These are phyloP conservation scores for Drosophila kepulauana DNA, from an alignment of 1,140 invertebrate genomes.

Conservation along the genomic window DNA sequence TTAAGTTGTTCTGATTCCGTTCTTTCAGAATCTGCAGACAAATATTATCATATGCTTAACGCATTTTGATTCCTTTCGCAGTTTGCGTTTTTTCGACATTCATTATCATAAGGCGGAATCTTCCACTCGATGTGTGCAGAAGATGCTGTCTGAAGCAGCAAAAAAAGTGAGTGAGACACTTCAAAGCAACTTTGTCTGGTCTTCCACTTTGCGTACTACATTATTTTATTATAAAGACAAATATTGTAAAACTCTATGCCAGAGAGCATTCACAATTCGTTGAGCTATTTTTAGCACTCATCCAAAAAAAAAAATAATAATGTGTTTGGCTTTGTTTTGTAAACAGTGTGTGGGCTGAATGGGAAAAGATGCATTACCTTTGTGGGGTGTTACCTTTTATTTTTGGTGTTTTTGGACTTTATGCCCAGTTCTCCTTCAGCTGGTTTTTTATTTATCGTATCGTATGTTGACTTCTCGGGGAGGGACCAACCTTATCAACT, in stretches of 20 bases:
- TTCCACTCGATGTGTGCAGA: background rate
- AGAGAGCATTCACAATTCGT: conserved; percentile 19
- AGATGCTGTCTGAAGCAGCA: background rate
- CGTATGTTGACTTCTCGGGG: conserved; percentile 36
- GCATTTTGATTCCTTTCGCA: background rate
- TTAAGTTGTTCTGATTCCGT: background rate
- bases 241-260: too few species aligned
- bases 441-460: conserved; percentile 23
- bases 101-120: conserved; percentile 9
- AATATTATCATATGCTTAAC: background rate
- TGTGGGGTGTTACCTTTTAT: background rate
- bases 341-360: conserved; percentile 23
- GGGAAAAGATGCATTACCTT: conserved; percentile 8
- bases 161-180: background rate
- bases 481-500: conserved; percentile 36
- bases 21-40: too few species aligned
- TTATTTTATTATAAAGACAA: too few species aligned
- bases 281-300: conserved; percentile 7
- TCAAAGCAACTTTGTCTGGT: background rate
- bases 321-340: conserved; percentile 15
- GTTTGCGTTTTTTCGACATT: background rate
- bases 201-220: too few species aligned
- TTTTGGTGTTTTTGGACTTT: conserved; percentile 7
- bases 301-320: background rate
- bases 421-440: background rate